Percentiles rank a stretch among this genome's conserved stretches.
phyloP scores from a whole-genome alignment of 2,888 invertebrate genomes.

The Ornithoptera alexandrae region DNA sequence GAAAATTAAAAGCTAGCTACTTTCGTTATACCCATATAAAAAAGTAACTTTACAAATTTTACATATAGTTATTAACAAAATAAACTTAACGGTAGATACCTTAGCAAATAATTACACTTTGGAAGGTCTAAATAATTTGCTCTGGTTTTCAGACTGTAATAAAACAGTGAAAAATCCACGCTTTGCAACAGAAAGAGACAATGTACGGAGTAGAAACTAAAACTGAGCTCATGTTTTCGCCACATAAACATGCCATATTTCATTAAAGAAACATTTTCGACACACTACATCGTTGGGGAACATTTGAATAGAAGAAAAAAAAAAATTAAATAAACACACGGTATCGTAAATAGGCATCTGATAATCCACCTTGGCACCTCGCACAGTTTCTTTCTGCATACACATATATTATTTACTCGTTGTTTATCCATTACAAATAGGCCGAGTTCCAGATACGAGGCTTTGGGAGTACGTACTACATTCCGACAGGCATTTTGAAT shows the following conservation, averaged over 20 bases:
- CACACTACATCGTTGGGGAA: constrained; percentile 43
- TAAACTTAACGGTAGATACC: too few species aligned
- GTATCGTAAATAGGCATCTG: constrained; percentile 42
- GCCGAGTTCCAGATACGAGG: constrained; percentile 35
- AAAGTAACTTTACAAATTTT: too few species aligned
- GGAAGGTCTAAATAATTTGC: too few species aligned
- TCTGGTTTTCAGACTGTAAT: background rate
- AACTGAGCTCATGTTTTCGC: background rate
- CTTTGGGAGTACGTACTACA: constrained; percentile 15
- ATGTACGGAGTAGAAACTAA: background rate
- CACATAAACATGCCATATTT: background rate
- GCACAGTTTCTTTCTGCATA: constrained; percentile 34
- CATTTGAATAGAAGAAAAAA: constrained; percentile 28
- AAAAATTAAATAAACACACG: constrained; percentile 46
- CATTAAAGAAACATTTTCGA: background rate
- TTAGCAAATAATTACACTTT: too few species aligned
- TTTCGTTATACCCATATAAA: too few species aligned
- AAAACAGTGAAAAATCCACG: background rate
- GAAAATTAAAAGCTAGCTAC: too few species aligned
- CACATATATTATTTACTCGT: constrained; percentile 33
- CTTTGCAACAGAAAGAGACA: background rate
- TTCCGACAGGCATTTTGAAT: constrained; percentile 20
- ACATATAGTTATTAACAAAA: too few species aligned
- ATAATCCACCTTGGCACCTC: constrained; percentile 41
- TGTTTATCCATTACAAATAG: constrained; percentile 36